A percentile compares a stretch with the other conserved stretches of the same genome.
These are phyloP conservation scores for Gobius niger DNA, from an alignment of 2,113 vertebrate genomes.

Conservation along the genomic window DNA sequence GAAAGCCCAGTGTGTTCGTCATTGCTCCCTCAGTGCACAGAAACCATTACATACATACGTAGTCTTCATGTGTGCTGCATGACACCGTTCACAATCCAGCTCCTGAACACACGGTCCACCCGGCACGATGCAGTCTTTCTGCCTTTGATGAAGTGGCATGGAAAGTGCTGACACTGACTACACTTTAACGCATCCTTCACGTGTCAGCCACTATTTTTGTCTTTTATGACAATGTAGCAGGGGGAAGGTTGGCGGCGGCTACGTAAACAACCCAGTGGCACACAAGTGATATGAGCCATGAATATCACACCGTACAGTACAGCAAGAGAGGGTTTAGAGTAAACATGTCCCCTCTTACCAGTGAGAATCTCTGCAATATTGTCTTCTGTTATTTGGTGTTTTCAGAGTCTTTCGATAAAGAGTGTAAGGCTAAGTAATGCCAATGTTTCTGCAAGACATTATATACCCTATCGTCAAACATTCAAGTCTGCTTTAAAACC, in stretches of 20 bases:
- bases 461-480: too few species aligned
- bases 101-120: conserved; percentile 5
- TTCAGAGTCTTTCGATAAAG: too few species aligned
- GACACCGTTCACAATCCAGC: neutral
- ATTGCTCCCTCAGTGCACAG: neutral
- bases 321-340: too few species aligned
- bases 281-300: neutral
- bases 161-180: conserved; percentile 35
- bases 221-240: conserved; percentile 22
- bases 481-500: too few species aligned
- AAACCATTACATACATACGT: conserved; percentile 14
- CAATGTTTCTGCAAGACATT: too few species aligned
- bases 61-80: conserved; percentile 1
- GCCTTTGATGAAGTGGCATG: conserved; percentile 52
- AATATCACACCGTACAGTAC: too few species aligned
- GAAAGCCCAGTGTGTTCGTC: conserved; percentile 54
- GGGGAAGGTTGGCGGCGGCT: neutral
- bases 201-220: conserved; percentile 60
- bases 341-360: too few species aligned
- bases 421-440: too few species aligned
- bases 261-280: neutral
- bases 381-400: too few species aligned
- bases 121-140: conserved; percentile 22
- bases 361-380: too few species aligned
- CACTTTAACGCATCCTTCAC: conserved; percentile 20